These are phyloP conservation scores for Alaudala cheleensis DNA, from an alignment of 2,113 vertebrate species.

Conservation along the genomic window DNA sequence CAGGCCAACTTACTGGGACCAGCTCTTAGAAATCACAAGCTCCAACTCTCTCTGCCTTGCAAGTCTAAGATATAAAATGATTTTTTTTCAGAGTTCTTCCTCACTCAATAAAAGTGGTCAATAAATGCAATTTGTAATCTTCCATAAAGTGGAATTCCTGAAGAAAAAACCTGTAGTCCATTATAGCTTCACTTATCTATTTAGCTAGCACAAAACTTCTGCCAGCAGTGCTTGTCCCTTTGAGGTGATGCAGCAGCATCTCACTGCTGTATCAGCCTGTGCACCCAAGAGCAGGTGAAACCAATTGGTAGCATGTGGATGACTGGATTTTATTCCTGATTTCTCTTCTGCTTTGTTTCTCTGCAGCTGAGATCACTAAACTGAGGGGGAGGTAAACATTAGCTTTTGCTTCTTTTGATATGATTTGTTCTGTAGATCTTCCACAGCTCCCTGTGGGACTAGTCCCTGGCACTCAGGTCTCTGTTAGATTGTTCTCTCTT, in stretches of 20 bases:
- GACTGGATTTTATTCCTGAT: background rate
- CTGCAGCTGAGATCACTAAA: background rate
- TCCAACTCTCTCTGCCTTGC: background rate
- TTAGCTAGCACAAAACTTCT: background rate
- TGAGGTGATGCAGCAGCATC: background rate
- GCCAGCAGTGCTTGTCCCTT: background rate
- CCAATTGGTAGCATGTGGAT: background rate
- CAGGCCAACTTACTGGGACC: fast-evolving
- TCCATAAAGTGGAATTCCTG: background rate
- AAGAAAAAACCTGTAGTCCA: background rate
- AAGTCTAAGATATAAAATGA: background rate
- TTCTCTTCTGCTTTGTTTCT: background rate
- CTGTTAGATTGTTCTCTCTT: background rate
- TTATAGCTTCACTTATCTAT: background rate
- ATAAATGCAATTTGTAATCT: background rate
- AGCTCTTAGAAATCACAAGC: background rate
- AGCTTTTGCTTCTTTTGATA: background rate
- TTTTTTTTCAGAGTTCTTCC: background rate
- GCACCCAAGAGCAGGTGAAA: background rate
- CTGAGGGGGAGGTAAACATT: background rate
- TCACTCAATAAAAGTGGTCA: background rate
- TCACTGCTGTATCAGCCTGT: background rate
- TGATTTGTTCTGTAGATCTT: background rate
- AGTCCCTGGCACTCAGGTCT: background rate
- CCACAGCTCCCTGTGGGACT: background rate